Evolutionary conservation across 1,140 invertebrate species (phyloP), one percentile per base, ranked within the genome.

Genomic region (Drosophila nasuta): DNA sequence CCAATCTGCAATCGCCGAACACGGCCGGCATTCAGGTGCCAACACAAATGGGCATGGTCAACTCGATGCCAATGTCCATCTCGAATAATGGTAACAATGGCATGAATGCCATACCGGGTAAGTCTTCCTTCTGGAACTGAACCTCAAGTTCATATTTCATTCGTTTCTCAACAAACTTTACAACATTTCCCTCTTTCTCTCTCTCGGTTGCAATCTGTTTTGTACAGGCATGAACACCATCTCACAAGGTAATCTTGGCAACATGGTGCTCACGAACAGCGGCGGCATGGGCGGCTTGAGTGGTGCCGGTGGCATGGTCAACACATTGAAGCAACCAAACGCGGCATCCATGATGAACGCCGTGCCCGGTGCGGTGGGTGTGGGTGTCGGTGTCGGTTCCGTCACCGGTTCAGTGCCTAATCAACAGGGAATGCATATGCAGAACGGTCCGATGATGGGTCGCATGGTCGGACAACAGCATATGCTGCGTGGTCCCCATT

Each of bases 1-100:
- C 96, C 51, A 97, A 96, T 83, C 93, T 97, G 91, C 96, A 97
- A 92, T 97, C 96, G 48, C 96, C 96, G 52, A 96, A 96, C 8
- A 96, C 97, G 89, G 94, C 94, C 48, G 95, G 93, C 82, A 91
- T 95, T 85, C 82, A 82, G 66, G 88, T 80, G 35, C 63, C 80
- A 41, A 59, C 77, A 8, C 95, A 94, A 79, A 94, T 95, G 92
- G 94, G 94, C 78, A 93, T 94, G 69, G 94, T 93, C 71, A 94
- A 94, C 91, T 93, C 94, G 43, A 95, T 95, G 82, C 93, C 94
- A 15, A 94, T 94, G 93, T 94, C 93, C 20, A 95, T 95, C 92
- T 94, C 94, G 54, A 94, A 94, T 89, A 94, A 94, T 83, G 94
- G 94, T 38, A 95, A 93, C 91, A 94, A 93, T 60, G 93, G 94